These are phyloP conservation scores for Laspeyria flexula DNA, from an alignment of 2,888 invertebrate species.

Conservation along the genomic window DNA sequence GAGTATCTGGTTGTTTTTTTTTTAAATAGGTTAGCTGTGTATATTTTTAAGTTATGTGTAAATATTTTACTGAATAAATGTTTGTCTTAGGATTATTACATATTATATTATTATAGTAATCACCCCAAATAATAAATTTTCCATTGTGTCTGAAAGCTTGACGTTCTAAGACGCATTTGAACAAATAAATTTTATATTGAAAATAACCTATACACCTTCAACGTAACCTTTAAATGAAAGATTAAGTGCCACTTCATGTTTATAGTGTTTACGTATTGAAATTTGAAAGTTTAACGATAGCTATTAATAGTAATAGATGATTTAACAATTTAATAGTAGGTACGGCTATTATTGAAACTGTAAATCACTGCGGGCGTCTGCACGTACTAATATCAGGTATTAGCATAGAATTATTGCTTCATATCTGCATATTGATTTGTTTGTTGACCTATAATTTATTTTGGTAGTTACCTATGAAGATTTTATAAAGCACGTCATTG, in stretches of 20 bases:
- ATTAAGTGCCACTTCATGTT: neutral
- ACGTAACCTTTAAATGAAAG: neutral
- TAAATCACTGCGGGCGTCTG: neutral
- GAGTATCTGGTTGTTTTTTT: too few species aligned
- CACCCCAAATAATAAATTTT: too few species aligned
- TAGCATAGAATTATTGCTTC: neutral
- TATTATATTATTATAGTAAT: too few species aligned
- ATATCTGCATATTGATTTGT: neutral
- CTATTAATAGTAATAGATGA: neutral
- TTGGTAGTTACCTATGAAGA: too few species aligned
- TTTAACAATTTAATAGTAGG: neutral
- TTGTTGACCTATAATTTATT: too few species aligned
- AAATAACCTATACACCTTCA: neutral
- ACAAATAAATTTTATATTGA: neutral
- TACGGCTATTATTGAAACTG: neutral
- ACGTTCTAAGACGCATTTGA: too few species aligned
- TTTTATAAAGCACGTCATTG: too few species aligned
- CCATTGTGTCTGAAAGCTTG: too few species aligned
- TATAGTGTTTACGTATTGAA: neutral
- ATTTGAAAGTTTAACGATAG: neutral
- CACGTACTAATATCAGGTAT: neutral
- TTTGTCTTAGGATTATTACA: too few species aligned
- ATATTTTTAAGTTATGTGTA: too few species aligned
- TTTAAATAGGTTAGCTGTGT: too few species aligned
- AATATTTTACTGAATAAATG: too few species aligned